These are phyloP conservation scores for Nylanderia fulva DNA, from an alignment of 1,140 invertebrate genomes.

Conservation along the genomic window DNA sequence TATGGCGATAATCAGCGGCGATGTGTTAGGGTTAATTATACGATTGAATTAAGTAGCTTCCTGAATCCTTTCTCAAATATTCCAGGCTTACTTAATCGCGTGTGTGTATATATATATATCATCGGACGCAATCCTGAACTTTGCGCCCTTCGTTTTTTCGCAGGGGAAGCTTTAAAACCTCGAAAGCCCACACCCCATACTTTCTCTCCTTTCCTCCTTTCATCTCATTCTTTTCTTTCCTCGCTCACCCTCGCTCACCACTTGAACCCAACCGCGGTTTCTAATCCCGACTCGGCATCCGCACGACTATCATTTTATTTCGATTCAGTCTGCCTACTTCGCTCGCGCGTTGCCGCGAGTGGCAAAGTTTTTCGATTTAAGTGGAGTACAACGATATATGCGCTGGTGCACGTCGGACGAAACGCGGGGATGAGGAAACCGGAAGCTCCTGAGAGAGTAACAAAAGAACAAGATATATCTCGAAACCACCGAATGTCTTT, in stretches of 20 bases:
- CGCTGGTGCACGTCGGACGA: constrained; percentile 6
- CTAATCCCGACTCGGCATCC: constrained; percentile 63
- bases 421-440: constrained; percentile 51
- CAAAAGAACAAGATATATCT: neutral
- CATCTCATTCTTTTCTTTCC: neutral
- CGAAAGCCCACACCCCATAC: neutral
- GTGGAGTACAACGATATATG: constrained; percentile 60
- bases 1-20: constrained; percentile 27
- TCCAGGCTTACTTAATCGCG: neutral
- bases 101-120: neutral
- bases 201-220: neutral
- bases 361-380: constrained; percentile 81
- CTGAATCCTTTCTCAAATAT: constrained; percentile 11
- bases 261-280: constrained; percentile 16
- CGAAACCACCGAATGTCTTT: neutral
- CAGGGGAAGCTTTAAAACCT: constrained; percentile 21
- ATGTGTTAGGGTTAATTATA: constrained; percentile 19
- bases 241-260: neutral
- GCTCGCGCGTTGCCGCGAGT: constrained; percentile 58
- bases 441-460: constrained; percentile 27
- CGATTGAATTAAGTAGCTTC: constrained; percentile 27
- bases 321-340: constrained; percentile 58
- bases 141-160: constrained; percentile 22
- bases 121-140: constrained; percentile 15
- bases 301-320: constrained; percentile 71